Evolutionary conservation across 1,140 invertebrate species (phyloP).

Genomic region (Globodera ellingtonae): DNA sequence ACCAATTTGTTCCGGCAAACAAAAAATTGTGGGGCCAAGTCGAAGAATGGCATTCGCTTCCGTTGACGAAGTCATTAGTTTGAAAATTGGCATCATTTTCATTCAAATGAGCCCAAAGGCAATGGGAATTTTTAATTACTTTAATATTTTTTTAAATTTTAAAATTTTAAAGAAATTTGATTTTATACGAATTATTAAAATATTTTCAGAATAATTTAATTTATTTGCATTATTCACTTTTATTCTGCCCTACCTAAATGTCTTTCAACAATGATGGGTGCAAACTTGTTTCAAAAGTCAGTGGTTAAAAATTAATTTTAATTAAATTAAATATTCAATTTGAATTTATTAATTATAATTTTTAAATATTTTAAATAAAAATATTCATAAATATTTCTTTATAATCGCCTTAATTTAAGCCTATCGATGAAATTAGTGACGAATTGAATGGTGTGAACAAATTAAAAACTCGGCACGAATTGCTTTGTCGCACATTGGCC

Average conservation of each 20-base stretch:
- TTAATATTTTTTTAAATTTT: too few species aligned
- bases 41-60: too few species aligned
- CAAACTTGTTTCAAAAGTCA: neutral
- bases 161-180: too few species aligned
- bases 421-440: constrained; percentile 26
- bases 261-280: neutral
- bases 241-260: neutral
- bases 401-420: constrained; percentile 9
- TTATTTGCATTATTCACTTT: neutral
- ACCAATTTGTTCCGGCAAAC: too few species aligned
- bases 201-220: neutral
- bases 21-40: too few species aligned
- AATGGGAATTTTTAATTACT: too few species aligned
- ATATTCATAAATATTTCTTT: too few species aligned
- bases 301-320: neutral
- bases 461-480: constrained; percentile 27
- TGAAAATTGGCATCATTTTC: neutral
- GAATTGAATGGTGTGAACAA: constrained; percentile 30
- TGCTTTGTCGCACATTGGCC: constrained; percentile 31
- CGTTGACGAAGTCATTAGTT: too few species aligned
- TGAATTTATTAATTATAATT: neutral
- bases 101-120: neutral
- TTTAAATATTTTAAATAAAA: too few species aligned
- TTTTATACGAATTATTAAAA: too few species aligned
- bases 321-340: neutral